phyloP scores from a whole-genome alignment of 2,888 invertebrate species.

The Xestia rhomboidea region DNA sequence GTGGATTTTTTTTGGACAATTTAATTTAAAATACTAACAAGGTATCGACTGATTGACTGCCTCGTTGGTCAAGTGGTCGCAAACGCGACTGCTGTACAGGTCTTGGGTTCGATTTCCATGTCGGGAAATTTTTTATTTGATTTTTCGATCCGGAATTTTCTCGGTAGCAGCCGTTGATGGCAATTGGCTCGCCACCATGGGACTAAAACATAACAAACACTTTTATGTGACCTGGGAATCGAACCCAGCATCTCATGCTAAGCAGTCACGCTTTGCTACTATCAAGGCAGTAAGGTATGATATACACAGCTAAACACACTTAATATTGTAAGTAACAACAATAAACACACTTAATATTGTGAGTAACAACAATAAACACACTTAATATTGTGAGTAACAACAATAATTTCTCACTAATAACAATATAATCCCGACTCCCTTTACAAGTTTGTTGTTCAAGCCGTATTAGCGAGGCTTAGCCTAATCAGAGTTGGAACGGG shows the following conservation, averaged over 20 bases:
- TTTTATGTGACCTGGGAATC: no score
- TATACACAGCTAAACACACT: neutral
- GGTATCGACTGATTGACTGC: no score
- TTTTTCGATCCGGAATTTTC: no score
- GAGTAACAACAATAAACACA: neutral
- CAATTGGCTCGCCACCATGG: no score
- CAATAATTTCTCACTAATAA: conserved; percentile 37
- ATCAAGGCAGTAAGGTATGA: neutral
- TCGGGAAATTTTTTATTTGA: no score
- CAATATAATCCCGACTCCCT: conserved; percentile 13
- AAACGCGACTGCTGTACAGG: no score
- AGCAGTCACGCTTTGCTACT: neutral
- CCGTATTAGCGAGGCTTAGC: conserved; percentile 23
- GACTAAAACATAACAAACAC: no score
- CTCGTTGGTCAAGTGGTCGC: no score
- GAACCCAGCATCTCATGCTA: neutral
- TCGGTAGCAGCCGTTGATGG: no score
- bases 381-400: neutral
- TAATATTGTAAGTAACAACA: no score
- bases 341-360: no score
- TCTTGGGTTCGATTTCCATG: no score
- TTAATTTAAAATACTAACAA: neutral
- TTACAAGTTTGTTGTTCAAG: conserved; percentile 40
- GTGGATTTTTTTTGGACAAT: neutral
- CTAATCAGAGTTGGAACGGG: conserved; percentile 17